phyloP scores from a whole-genome alignment of 2,113 vertebrate genomes.

The Chamaea fasciata region DNA sequence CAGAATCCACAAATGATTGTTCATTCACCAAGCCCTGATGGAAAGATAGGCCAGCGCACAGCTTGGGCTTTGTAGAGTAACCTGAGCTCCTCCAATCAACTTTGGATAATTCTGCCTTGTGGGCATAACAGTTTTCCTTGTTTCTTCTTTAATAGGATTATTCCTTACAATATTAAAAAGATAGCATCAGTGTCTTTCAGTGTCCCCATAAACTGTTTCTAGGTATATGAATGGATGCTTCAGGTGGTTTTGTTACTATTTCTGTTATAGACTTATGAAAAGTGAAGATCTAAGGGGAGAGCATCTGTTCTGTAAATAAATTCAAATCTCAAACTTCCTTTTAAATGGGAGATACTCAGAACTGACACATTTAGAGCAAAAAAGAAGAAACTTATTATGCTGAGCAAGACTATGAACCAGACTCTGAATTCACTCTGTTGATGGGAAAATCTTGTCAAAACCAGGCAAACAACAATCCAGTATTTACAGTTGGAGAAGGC shows the following conservation, averaged over 20 bases:
- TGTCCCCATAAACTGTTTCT: constrained; percentile 71
- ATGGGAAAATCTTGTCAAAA: not conserved
- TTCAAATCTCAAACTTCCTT: not conserved
- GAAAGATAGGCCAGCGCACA: constrained; percentile 70
- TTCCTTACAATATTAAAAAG: constrained; percentile 83
- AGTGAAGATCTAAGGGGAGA: constrained; percentile 17
- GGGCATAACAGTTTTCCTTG: constrained; percentile 79
- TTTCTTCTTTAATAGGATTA: constrained; percentile 84
- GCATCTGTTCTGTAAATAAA: not conserved
- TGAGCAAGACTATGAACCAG: not conserved
- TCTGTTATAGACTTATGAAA: constrained; percentile 21
- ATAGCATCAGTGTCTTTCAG: constrained; percentile 82
- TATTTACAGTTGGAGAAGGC: not conserved
- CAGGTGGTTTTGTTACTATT: constrained; percentile 49
- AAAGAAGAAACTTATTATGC: not conserved
- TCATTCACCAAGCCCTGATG: constrained; percentile 79
- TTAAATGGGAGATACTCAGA: not conserved
- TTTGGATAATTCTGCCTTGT: constrained; percentile 75
- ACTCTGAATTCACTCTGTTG: not conserved
- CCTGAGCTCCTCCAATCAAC: constrained; percentile 67
- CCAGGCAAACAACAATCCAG: not conserved
- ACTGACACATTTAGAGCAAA: not conserved
- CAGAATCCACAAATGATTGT: constrained; percentile 77
- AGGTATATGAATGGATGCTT: constrained; percentile 62
- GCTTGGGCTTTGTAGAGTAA: constrained; percentile 74